A percentile compares a stretch with the other conserved stretches of the same genome.
phyloP scores from a whole-genome alignment of 37 sponge, comb jelly and placozoan species.

The Geodia barretti region DNA sequence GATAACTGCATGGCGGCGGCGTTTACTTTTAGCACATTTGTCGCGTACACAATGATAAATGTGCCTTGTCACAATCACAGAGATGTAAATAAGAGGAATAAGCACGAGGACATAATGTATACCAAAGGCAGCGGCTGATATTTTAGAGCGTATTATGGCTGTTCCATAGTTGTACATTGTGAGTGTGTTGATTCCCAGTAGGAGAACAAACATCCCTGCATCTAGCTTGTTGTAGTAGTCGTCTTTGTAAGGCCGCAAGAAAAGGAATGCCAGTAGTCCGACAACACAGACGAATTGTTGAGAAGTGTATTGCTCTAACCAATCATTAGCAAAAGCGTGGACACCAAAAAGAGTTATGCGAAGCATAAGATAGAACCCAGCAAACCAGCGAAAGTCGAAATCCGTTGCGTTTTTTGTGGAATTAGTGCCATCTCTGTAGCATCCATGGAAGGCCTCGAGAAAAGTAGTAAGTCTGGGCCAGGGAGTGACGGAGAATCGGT shows the following conservation, averaged over 20 bases:
- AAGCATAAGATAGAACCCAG: conserved; percentile 65
- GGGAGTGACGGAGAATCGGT: neutral
- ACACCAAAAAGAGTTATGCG: conserved; percentile 44
- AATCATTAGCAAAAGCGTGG: conserved; percentile 31
- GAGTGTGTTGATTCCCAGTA: conserved; percentile 35
- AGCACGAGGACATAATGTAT: no score
- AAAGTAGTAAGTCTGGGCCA: conserved; percentile 23
- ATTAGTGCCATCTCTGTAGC: conserved; percentile 61
- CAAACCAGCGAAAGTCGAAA: conserved; percentile 59
- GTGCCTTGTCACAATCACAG: no score
- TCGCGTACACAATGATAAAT: no score
- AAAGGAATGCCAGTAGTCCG: conserved; percentile 15
- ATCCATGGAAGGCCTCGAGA: conserved; percentile 60
- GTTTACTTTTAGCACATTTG: no score
- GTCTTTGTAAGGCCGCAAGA: conserved; percentile 64
- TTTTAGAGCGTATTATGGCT: no score
- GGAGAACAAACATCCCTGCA: conserved; percentile 36
- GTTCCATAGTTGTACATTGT: conserved; percentile 66
- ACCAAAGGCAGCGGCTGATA: no score
- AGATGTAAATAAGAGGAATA: no score
- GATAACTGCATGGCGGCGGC: no score
- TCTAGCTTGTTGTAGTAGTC: conserved; percentile 56
- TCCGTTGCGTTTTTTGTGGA: neutral
- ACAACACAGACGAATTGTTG: conserved; percentile 29
- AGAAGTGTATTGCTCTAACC: conserved; percentile 21